These are phyloP conservation scores for Xestia c-nigrum DNA, from an alignment of 2,888 invertebrate genomes.

Conservation along the genomic window DNA sequence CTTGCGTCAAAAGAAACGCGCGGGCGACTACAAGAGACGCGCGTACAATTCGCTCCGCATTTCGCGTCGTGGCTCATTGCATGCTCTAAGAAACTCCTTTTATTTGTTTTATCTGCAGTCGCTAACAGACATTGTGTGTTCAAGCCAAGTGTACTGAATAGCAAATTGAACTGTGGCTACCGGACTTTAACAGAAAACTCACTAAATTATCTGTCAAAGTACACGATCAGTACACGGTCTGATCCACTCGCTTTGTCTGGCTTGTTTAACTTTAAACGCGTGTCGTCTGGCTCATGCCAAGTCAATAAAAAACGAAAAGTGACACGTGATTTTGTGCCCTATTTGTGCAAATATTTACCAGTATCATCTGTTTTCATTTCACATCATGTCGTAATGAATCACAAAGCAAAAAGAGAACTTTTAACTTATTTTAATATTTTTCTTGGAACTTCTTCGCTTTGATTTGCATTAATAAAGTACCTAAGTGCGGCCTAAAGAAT, in stretches of 20 bases:
- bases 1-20: neutral
- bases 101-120: too few relatives aligned
- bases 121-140: too few relatives aligned
- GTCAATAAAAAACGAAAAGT: neutral
- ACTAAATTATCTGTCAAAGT: neutral
- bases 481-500: slow-evolving; percentile 40
- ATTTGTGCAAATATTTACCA: neutral
- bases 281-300: neutral
- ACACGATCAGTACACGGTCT: neutral
- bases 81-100: neutral
- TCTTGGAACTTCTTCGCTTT: slow-evolving; percentile 45
- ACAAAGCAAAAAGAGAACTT: slow-evolving; percentile 6
- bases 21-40: too few relatives aligned
- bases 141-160: neutral
- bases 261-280: neutral
- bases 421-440: slow-evolving; percentile 23
- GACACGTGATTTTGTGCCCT: neutral
- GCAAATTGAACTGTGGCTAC: neutral
- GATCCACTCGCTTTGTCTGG: neutral
- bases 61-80: neutral
- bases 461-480: slow-evolving; percentile 57
- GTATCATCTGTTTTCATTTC: neutral
- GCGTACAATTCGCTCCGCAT: neutral
- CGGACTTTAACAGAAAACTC: neutral
- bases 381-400: slow-evolving; percentile 22